Conservation (phyloP, 2,113 vertebrate species). For the Ovibos moschatus region DNA sequence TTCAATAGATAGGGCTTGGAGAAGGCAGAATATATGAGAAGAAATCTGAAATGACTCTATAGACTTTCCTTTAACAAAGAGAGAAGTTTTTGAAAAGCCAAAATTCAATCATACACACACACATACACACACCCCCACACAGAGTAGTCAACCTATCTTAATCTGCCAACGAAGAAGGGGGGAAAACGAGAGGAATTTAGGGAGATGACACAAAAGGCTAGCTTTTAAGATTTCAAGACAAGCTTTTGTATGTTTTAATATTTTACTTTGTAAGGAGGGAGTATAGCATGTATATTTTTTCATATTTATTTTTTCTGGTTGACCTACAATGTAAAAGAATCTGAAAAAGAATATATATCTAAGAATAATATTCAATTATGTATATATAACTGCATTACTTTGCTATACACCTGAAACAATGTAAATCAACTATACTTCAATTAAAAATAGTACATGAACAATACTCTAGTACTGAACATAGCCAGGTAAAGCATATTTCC, state of each 20-base stretch:
- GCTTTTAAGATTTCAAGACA: neutral
- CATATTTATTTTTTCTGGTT: neutral
- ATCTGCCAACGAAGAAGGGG: accelerated
- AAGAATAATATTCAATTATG: neutral
- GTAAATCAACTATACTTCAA: neutral
- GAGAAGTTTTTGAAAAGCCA: neutral
- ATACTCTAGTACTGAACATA: neutral
- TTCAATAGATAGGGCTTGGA: neutral
- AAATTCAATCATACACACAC: neutral
- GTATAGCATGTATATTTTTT: neutral
- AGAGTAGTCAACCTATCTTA: neutral
- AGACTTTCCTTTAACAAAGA: neutral
- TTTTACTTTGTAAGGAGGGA: neutral
- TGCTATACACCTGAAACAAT: neutral
- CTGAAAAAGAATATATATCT: neutral
- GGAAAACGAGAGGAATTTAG: neutral
- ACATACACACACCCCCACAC: neutral
- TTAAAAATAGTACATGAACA: neutral
- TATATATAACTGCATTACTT: neutral
- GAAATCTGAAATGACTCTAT: neutral
- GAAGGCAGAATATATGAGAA: neutral
- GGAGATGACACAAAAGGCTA: neutral
- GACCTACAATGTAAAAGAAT: neutral
- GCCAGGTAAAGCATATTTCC: neutral
- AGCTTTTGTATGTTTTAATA: neutral